Evolutionary conservation across 2,113 vertebrate species (phyloP).

Genomic region (Proteles cristata): DNA sequence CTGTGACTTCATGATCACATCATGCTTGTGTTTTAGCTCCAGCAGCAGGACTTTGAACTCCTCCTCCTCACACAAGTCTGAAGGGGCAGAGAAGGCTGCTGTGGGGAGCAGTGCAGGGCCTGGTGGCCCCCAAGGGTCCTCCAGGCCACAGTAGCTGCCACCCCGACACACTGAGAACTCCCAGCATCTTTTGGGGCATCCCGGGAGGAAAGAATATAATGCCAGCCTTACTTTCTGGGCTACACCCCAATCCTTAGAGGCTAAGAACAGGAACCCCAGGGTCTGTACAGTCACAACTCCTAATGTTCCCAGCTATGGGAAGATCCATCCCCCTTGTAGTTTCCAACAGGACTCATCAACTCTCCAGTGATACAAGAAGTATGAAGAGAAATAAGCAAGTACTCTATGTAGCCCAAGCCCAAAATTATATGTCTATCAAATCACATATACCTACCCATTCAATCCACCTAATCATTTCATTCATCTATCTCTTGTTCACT

Average conservation of each 20-base stretch:
- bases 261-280: not conserved
- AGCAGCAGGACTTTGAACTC: conserved; percentile 95
- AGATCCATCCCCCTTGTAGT: not conserved
- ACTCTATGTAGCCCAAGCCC: not conserved
- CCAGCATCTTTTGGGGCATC: not conserved
- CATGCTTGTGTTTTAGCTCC: conserved; percentile 98
- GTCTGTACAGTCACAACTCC: not conserved
- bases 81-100: conserved; percentile 4
- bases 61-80: conserved; percentile 98
- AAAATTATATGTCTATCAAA: not conserved
- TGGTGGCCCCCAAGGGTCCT: not conserved
- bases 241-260: not conserved
- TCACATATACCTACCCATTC: not conserved
- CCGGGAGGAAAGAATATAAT: not conserved
- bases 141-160: not conserved
- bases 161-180: not conserved
- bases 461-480: not conserved
- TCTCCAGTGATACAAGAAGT: not conserved
- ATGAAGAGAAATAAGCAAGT: conserved; percentile 44
- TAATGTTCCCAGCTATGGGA: not conserved
- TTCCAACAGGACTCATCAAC: not conserved
- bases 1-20: conserved; percentile 98
- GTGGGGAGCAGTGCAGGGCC: no score
- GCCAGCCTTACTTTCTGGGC: not conserved
- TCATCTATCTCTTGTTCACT: not conserved